Percentiles rank a stretch among this genome's conserved stretches.
These are phyloP conservation scores for Meghimatium bilineatum DNA, from an alignment of 2,888 invertebrate genomes.

Conservation along the genomic window DNA sequence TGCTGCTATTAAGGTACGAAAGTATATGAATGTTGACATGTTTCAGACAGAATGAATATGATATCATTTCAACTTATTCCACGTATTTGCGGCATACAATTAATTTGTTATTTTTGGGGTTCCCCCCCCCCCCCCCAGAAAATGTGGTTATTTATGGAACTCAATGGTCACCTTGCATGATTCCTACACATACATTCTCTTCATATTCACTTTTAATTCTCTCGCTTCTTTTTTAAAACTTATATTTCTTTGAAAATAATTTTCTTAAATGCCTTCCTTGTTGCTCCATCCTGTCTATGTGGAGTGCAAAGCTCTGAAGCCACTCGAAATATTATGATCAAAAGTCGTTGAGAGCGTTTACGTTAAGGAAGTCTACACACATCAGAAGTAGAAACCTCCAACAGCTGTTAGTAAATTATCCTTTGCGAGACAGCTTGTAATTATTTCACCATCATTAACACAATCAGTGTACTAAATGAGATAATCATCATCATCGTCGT, in stretches of 20 bases:
- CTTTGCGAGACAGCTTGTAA: background rate
- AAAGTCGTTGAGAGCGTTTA: background rate
- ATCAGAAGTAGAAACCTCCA: background rate
- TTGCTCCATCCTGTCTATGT: background rate
- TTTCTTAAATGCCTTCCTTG: background rate
- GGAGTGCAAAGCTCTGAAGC: background rate
- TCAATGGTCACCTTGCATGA: no score
- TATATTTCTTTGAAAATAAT: background rate
- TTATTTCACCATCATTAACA: background rate
- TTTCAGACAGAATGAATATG: no score
- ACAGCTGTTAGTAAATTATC: background rate
- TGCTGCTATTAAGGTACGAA: no score
- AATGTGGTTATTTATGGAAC: no score
- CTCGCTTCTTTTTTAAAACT: background rate
- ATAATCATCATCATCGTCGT: background rate
- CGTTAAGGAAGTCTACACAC: background rate
- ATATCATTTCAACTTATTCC: no score
- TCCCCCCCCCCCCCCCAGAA: no score
- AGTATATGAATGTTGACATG: no score
- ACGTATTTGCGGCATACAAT: no score
- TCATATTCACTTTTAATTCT: background rate
- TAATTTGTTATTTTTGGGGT: no score
- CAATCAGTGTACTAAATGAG: background rate
- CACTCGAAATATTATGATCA: background rate
- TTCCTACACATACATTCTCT: background rate